A percentile compares a stretch with the other conserved stretches of the same genome.
These are phyloP conservation scores for Notarius lentiginosus DNA, from an alignment of 2,113 vertebrate genomes.

Conservation along the genomic window DNA sequence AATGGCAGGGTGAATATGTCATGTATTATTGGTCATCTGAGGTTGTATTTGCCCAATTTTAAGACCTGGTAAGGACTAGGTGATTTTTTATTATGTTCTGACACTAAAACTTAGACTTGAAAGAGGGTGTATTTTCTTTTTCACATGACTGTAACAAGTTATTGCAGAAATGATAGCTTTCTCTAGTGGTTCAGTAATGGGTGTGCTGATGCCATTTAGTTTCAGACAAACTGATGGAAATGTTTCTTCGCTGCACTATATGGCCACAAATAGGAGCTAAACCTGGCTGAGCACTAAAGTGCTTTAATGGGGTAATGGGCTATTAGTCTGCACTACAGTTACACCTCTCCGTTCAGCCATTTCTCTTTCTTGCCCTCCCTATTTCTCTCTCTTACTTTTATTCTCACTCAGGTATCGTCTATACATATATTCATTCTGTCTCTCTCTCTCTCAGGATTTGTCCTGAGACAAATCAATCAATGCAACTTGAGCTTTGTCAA, in stretches of 20 bases:
- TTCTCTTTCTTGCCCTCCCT: neutral
- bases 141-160: neutral
- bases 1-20: too few species aligned
- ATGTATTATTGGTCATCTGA: too few species aligned
- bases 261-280: slow-evolving; percentile 43
- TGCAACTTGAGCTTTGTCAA: slow-evolving; percentile 11
- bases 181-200: slow-evolving; percentile 32
- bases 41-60: too few species aligned
- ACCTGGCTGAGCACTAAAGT: slow-evolving; percentile 36
- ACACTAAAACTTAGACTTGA: too few species aligned
- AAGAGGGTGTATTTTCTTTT: too few species aligned
- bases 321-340: slow-evolving; percentile 45
- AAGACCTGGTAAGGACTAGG: too few species aligned
- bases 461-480: slow-evolving; percentile 24
- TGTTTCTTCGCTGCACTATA: slow-evolving; percentile 37
- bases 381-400: neutral
- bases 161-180: slow-evolving; percentile 19
- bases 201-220: slow-evolving; percentile 30
- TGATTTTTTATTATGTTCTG: too few species aligned
- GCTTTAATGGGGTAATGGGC: slow-evolving; percentile 46
- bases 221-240: slow-evolving; percentile 33
- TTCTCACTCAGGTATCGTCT: neutral
- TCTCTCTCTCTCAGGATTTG: neutral
- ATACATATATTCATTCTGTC: neutral
- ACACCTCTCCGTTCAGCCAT: slow-evolving; percentile 23